Percentiles rank a stretch among this genome's conserved stretches.
phyloP scores from a whole-genome alignment of 2,888 invertebrate species.

The Phalangium opilio region DNA sequence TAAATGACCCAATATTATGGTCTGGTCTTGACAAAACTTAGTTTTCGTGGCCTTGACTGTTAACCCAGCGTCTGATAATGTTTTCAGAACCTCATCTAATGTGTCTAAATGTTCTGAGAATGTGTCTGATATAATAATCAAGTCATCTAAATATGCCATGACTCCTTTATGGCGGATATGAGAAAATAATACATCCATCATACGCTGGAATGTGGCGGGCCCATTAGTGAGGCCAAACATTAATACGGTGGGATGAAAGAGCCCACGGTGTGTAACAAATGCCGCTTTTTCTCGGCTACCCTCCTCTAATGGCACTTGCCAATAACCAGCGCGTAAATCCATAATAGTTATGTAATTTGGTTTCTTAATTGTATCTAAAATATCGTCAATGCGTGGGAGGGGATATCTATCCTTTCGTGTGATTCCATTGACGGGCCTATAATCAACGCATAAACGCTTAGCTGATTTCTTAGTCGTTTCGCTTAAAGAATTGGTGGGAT shows the following conservation, averaged over 20 bases:
- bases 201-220: conserved; percentile 10
- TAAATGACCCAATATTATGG: no score
- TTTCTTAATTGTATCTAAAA: no score
- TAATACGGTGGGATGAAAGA: conserved; percentile 10
- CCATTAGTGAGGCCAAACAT: conserved; percentile 15
- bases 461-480: neutral
- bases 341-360: neutral
- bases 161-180: no score
- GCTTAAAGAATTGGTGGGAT: no score
- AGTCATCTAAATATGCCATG: no score
- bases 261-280: conserved; percentile 13
- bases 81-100: no score
- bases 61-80: no score
- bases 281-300: conserved; percentile 15
- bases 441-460: conserved; percentile 8
- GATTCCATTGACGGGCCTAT: conserved; percentile 5
- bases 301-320: conserved; percentile 14
- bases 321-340: conserved; percentile 16
- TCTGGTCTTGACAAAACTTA: no score
- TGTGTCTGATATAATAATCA: no score
- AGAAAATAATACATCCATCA: conserved; percentile 15
- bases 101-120: no score
- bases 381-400: no score
- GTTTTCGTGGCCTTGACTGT: no score
- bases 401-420: conserved; percentile 4